These are phyloP conservation scores for Rhinichthys klamathensis DNA, from an alignment of 2,113 vertebrate genomes.

Conservation along the genomic window DNA sequence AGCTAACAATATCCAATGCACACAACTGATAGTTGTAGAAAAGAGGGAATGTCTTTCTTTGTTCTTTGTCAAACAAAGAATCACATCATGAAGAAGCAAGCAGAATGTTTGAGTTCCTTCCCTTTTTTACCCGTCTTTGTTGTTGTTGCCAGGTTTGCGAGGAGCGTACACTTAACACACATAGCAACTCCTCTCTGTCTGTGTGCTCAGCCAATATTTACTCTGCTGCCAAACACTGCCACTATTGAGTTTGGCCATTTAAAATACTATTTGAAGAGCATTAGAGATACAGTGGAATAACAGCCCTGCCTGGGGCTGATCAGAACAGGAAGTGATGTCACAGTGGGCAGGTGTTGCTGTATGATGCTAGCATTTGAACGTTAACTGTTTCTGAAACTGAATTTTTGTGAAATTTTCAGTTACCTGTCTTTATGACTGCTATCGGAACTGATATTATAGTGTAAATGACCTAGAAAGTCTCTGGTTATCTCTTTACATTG, in stretches of 20 bases:
- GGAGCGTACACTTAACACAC: slow-evolving; percentile 79
- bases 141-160: slow-evolving; percentile 70
- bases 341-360: slow-evolving; percentile 50
- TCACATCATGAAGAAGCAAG: slow-evolving; percentile 57
- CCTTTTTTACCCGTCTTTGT: slow-evolving; percentile 65
- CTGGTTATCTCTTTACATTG: slow-evolving; percentile 24
- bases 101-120: slow-evolving; percentile 62
- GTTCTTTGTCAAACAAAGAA: slow-evolving; percentile 70
- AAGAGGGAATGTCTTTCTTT: slow-evolving; percentile 59
- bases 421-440: background rate
- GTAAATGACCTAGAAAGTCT: slow-evolving; percentile 5
- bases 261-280: slow-evolving; percentile 83
- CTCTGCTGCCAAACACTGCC: slow-evolving; percentile 83
- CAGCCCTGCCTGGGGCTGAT: slow-evolving; percentile 65
- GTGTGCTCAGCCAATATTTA: slow-evolving; percentile 97
- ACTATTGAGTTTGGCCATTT: slow-evolving; percentile 86
- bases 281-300: slow-evolving; percentile 82
- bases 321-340: slow-evolving; percentile 60
- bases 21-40: slow-evolving; percentile 30
- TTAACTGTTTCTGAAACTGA: background rate
- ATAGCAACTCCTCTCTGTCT: slow-evolving; percentile 84
- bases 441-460: background rate
- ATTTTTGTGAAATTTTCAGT: background rate
- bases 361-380: background rate
- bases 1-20: slow-evolving; percentile 40